phyloP scores from a whole-genome alignment of 2,113 vertebrate genomes.

The Phalacrocorax carbo region DNA sequence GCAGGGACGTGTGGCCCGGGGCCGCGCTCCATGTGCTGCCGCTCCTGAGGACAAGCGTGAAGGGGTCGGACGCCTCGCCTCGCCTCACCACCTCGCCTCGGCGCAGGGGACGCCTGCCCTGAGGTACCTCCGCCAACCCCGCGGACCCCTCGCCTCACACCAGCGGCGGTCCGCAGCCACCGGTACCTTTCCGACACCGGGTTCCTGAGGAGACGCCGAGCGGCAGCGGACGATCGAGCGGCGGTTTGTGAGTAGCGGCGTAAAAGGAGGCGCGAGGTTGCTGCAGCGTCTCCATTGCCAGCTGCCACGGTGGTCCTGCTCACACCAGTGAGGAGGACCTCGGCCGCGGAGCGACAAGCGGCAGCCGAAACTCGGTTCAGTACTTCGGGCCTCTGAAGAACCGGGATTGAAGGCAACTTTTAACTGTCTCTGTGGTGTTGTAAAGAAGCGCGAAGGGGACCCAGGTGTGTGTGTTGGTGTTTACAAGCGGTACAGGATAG shows the following conservation, averaged over 20 bases:
- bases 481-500: constrained; percentile 47
- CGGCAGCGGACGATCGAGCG: not conserved
- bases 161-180: not conserved
- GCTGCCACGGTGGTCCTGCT: not conserved
- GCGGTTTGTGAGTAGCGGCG: not conserved
- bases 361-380: not conserved
- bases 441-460: not conserved
- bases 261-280: not conserved
- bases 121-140: not conserved
- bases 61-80: not conserved
- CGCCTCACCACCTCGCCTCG: not conserved
- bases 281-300: no score
- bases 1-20: not conserved
- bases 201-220: not conserved
- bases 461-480: constrained; percentile 25
- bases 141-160: not conserved
- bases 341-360: not conserved
- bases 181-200: not conserved
- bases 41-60: not conserved
- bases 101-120: not conserved
- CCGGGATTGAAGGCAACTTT: not conserved
- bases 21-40: constrained; percentile 18
- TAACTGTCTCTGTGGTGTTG: not conserved
- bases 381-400: not conserved
- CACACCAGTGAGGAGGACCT: not conserved